phyloP scores from a whole-genome alignment of 37 sponge, comb jelly and placozoan genomes.

The Spongilla lacustris region DNA sequence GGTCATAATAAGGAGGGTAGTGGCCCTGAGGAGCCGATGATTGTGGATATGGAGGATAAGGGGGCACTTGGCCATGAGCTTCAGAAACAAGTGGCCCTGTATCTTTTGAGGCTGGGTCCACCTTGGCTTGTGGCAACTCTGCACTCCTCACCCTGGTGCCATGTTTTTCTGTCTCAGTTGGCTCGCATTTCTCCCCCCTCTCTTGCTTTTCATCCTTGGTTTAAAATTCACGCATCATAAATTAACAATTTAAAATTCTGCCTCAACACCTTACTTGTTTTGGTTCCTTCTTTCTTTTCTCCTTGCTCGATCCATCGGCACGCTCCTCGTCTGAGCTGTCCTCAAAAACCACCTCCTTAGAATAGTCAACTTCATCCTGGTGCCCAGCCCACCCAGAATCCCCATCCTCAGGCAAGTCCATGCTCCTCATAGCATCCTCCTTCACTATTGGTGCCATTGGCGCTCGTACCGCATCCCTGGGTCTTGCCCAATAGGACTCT shows the following conservation, averaged over 20 bases:
- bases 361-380: constrained; percentile 87
- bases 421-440: constrained; percentile 61
- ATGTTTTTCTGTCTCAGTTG: constrained; percentile 16
- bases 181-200: constrained; percentile 6
- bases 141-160: neutral
- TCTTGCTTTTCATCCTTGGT: neutral
- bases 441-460: constrained; percentile 47
- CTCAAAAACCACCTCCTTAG: constrained; percentile 78
- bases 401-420: constrained; percentile 80
- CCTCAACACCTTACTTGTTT: neutral
- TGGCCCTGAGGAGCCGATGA: neutral
- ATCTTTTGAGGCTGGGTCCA: neutral
- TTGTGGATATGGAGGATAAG: neutral
- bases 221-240: neutral
- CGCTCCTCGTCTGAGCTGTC: constrained; percentile 76
- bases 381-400: constrained; percentile 90
- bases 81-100: neutral
- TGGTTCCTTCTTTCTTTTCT: neutral
- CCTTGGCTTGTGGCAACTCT: neutral
- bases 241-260: too few relatives aligned
- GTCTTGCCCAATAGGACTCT: neutral
- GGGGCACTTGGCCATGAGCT: neutral
- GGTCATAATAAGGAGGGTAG: neutral
- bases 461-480: neutral
- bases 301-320: neutral